Conservation (phyloP, 1,140 invertebrate genomes). For the Zaprionus ornatus region DNA sequence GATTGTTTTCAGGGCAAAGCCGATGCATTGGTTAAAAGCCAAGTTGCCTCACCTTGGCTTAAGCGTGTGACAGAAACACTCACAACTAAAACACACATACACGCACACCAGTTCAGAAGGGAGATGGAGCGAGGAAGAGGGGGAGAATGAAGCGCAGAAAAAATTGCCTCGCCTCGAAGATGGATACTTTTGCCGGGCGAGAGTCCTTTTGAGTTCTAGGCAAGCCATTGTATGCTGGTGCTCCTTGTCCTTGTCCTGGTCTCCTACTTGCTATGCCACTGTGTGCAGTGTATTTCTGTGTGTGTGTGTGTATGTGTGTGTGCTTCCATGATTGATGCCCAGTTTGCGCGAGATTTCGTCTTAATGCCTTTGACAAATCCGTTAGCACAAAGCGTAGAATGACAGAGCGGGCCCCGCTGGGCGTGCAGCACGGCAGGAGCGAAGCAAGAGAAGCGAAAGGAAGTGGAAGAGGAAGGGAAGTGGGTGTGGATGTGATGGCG, state of each 20-base stretch:
- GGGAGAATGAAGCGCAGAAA: not conserved
- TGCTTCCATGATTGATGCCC: constrained; percentile 72
- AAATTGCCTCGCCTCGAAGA: constrained; percentile 34
- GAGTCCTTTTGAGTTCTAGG: constrained; percentile 29
- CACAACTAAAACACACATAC: constrained; percentile 4
- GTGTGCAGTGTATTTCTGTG: not conserved
- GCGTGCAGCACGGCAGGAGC: not conserved
- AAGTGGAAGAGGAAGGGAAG: not conserved
- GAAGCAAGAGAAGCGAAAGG: not conserved
- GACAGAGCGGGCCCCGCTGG: constrained; percentile 12
- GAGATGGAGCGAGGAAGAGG: not conserved
- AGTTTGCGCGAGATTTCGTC: constrained; percentile 77
- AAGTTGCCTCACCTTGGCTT: constrained; percentile 41
- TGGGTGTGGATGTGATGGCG: not conserved
- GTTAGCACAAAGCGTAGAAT: constrained; percentile 64
- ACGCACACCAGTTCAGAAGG: not conserved
- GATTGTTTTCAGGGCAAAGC: constrained; percentile 44
- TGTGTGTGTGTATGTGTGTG: constrained; percentile 37
- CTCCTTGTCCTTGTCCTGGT: constrained; percentile 19
- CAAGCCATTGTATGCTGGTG: constrained; percentile 29
- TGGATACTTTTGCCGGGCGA: constrained; percentile 36
- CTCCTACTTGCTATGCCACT: not conserved
- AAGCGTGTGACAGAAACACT: constrained; percentile 20
- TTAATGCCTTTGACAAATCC: constrained; percentile 81
- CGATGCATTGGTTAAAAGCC: constrained; percentile 34